A percentile compares a stretch with the other conserved stretches of the same genome.
These are phyloP conservation scores for Sigmodon hispidus DNA, from an alignment of 2,113 vertebrate species.

Conservation along the genomic window DNA sequence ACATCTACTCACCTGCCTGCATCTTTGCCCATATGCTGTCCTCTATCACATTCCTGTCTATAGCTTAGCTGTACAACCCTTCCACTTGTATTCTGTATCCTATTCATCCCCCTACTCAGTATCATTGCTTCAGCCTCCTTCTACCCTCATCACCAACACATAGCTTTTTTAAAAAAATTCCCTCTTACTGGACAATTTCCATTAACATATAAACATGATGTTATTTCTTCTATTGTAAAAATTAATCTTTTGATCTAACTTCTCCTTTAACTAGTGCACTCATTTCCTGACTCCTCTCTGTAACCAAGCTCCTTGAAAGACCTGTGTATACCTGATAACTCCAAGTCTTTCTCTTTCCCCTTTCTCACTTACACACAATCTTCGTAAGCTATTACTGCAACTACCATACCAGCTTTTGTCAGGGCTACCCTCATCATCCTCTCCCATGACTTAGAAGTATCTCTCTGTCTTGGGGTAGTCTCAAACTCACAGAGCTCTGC, in stretches of 20 bases:
- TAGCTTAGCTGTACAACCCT: neutral
- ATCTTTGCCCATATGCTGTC: neutral
- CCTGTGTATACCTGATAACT: neutral
- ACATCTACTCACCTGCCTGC: neutral
- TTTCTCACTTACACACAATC: neutral
- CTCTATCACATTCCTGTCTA: neutral
- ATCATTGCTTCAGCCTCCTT: neutral
- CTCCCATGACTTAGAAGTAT: neutral
- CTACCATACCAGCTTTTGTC: neutral
- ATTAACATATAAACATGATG: neutral
- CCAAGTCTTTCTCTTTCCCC: neutral
- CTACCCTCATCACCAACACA: neutral
- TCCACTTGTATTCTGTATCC: neutral
- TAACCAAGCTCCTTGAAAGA: neutral
- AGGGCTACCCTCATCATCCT: neutral
- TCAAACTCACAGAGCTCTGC: neutral
- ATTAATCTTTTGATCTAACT: neutral
- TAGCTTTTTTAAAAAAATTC: neutral
- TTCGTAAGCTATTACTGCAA: neutral
- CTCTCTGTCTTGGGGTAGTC: neutral
- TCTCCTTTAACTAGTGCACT: neutral
- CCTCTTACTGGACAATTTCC: neutral
- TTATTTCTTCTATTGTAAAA: neutral
- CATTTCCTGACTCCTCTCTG: neutral
- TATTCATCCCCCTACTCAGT: neutral